phyloP scores from a whole-genome alignment of 2,888 invertebrate genomes.

The Cistogaster globosa region DNA sequence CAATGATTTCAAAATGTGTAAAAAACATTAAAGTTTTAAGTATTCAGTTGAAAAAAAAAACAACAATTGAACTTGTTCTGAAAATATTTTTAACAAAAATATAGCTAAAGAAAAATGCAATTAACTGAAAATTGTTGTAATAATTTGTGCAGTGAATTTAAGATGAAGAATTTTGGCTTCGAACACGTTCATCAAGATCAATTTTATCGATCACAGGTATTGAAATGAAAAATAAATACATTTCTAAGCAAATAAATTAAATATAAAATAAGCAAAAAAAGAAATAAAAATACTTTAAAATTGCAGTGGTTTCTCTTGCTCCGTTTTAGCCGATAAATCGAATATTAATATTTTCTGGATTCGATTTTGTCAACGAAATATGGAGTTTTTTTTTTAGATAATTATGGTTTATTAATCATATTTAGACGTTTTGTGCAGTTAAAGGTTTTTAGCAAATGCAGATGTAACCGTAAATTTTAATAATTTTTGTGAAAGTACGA shows the following conservation, averaged over 20 bases:
- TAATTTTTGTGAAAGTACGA: too few relatives aligned
- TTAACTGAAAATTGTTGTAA: conserved; percentile 74
- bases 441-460: too few relatives aligned
- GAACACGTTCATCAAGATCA: conserved; percentile 78
- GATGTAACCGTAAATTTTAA: too few relatives aligned
- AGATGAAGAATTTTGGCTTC: conserved; percentile 79
- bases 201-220: conserved; percentile 82
- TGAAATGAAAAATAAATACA: conserved; percentile 1
- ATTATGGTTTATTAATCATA: too few relatives aligned
- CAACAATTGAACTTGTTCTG: not conserved
- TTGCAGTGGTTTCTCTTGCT: too few relatives aligned
- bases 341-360: too few relatives aligned
- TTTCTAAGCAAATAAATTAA: not conserved
- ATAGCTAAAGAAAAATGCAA: conserved; percentile 75
- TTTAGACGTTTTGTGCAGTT: too few relatives aligned
- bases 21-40: not conserved
- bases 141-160: conserved; percentile 78
- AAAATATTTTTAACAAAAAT: not conserved
- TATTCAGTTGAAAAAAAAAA: not conserved
- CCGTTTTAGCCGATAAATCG: too few relatives aligned
- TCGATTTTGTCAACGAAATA: too few relatives aligned
- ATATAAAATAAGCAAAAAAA: not conserved
- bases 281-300: not conserved
- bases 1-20: not conserved
- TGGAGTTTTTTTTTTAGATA: too few relatives aligned